These are phyloP conservation scores for Motacilla alba DNA, from an alignment of 2,113 vertebrate species.

Conservation along the genomic window DNA sequence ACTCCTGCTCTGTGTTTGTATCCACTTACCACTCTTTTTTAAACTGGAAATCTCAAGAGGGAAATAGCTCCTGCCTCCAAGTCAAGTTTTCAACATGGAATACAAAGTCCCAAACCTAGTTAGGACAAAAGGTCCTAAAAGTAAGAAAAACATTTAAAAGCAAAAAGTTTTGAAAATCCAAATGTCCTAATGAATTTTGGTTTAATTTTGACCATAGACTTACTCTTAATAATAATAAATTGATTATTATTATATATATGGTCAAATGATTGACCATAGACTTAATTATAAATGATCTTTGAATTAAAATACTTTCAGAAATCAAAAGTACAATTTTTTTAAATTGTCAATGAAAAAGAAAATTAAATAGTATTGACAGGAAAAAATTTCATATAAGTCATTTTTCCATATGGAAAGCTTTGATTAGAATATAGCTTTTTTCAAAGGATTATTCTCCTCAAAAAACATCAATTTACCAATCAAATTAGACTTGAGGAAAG, in stretches of 20 bases:
- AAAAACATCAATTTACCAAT: not conserved
- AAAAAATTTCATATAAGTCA: not conserved
- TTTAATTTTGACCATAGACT: not conserved
- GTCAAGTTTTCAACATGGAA: not conserved
- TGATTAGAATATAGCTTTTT: not conserved
- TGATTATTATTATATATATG: too few species aligned
- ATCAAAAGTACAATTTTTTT: rapidly evolving
- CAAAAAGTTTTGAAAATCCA: not conserved
- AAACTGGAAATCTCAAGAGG: not conserved
- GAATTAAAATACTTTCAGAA: not conserved
- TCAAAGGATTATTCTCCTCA: not conserved
- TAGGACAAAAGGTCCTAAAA: not conserved
- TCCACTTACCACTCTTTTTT: not conserved
- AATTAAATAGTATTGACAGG: not conserved
- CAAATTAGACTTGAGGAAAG: not conserved
- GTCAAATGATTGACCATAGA: not conserved
- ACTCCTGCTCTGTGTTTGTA: not conserved
- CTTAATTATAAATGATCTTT: not conserved
- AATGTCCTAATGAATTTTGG: not conserved
- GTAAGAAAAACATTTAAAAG: not conserved
- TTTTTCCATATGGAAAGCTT: not conserved
- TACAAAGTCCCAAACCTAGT: not conserved
- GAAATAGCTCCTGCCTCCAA: not conserved
- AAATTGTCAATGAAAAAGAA: not conserved
- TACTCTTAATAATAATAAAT: not conserved